Percentiles rank a stretch among this genome's conserved stretches.
Evolutionary conservation across 2,888 invertebrate species (phyloP).

Genomic region (Allolobophora icterica): DNA sequence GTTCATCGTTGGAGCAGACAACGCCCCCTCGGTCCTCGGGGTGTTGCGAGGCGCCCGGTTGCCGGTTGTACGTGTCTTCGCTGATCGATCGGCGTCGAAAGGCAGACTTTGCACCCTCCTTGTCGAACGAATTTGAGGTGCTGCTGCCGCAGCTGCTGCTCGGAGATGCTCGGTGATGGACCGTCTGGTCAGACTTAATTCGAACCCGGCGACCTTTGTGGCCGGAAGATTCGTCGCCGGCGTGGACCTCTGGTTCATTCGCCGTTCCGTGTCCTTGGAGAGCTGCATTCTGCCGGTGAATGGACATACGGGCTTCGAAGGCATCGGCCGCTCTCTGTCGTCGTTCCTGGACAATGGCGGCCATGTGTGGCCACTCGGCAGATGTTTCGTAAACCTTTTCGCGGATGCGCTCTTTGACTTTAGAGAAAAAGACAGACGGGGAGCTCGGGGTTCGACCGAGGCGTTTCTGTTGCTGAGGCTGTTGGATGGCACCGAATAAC

Average conservation of each 20-base stretch:
- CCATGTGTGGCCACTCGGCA: conserved; percentile 49
- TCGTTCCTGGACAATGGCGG: conserved; percentile 49
- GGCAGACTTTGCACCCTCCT: conserved; percentile 38
- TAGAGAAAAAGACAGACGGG: conserved; percentile 45
- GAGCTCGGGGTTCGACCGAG: conserved; percentile 42
- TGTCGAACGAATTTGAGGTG: conserved; percentile 27
- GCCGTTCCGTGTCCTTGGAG: background rate
- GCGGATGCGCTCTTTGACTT: conserved; percentile 49
- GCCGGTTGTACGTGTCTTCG: conserved; percentile 48
- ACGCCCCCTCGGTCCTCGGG: conserved; percentile 43
- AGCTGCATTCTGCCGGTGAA: background rate
- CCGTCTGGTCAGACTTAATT: conserved; percentile 33
- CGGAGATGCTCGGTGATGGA: background rate
- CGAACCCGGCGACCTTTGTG: conserved; percentile 28
- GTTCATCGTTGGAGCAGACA: conserved; percentile 51
- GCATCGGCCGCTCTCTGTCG: conserved; percentile 47
- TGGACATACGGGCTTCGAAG: conserved; percentile 38
- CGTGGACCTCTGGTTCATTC: background rate
- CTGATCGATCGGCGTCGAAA: conserved; percentile 50
- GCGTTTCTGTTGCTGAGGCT: conserved; percentile 26
- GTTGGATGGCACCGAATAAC: background rate
- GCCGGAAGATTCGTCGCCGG: background rate
- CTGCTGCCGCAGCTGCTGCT: background rate
- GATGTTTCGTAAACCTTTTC: conserved; percentile 49
- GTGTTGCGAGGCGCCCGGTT: conserved; percentile 20